These are phyloP conservation scores for Lycaon pictus DNA, from an alignment of 2,113 vertebrate genomes.

Conservation along the genomic window DNA sequence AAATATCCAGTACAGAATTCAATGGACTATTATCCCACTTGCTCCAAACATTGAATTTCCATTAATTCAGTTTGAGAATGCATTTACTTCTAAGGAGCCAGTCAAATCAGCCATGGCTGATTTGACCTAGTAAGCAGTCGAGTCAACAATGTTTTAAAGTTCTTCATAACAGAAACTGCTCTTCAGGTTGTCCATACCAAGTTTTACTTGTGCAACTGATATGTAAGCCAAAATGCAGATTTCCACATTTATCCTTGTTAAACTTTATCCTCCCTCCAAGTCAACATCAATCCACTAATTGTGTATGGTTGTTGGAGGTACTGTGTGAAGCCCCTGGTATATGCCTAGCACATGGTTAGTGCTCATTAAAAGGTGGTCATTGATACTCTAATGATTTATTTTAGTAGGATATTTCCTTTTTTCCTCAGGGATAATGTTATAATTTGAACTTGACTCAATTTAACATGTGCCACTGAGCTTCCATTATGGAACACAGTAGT, in stretches of 20 bases:
- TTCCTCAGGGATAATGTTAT: not conserved
- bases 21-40: not conserved
- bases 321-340: not conserved
- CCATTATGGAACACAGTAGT: not conserved
- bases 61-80: constrained; percentile 13
- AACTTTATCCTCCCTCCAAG: not conserved
- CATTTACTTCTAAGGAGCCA: constrained; percentile 39
- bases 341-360: not conserved
- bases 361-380: not conserved
- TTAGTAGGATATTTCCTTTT: not conserved
- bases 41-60: not conserved
- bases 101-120: not conserved
- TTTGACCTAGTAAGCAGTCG: not conserved
- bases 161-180: constrained; percentile 1
- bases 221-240: constrained; percentile 2
- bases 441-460: not conserved
- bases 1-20: not conserved
- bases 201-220: not conserved
- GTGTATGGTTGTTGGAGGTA: not conserved
- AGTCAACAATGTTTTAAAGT: not conserved
- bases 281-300: not conserved
- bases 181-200: not conserved
- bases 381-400: not conserved
- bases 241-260: not conserved
- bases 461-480: not conserved